Evolutionary conservation across 2,888 invertebrate species (phyloP).

Genomic region (Thera obeliscata): DNA sequence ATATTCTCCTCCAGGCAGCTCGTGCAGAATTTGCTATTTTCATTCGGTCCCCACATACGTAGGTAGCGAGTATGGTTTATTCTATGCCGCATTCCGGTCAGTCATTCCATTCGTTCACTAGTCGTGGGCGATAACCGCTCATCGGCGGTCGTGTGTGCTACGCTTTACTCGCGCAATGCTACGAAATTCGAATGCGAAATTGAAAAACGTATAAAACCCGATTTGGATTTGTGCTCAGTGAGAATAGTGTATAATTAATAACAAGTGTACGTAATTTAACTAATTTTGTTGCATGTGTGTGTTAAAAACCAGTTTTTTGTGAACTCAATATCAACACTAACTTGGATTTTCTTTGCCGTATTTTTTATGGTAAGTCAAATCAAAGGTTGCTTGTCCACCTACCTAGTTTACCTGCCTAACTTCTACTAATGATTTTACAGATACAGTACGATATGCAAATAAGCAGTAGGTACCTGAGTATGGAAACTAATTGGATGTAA

Average conservation of each 20-base stretch:
- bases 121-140: constrained; percentile 74
- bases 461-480: not conserved
- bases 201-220: constrained; percentile 44
- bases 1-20: constrained; percentile 23
- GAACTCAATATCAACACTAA: constrained; percentile 53
- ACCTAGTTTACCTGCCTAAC: constrained; percentile 11
- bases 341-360: constrained; percentile 68
- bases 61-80: constrained; percentile 24
- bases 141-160: constrained; percentile 51
- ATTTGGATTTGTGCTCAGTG: constrained; percentile 45
- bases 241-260: constrained; percentile 39
- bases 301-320: constrained; percentile 66
- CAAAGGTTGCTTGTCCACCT: constrained; percentile 45
- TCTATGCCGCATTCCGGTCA: constrained; percentile 51
- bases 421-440: not conserved
- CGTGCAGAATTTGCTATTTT: constrained; percentile 45
- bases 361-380: constrained; percentile 74
- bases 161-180: constrained; percentile 60
- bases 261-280: constrained; percentile 52
- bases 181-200: constrained; percentile 45
- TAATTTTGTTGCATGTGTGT: constrained; percentile 58
- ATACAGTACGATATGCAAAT: not conserved
- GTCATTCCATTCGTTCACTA: constrained; percentile 63
- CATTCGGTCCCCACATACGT: constrained; percentile 36
- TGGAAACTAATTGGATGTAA: not conserved